Evolutionary conservation across 2,113 vertebrate species (phyloP).

Genomic region (Numenius arquata): DNA sequence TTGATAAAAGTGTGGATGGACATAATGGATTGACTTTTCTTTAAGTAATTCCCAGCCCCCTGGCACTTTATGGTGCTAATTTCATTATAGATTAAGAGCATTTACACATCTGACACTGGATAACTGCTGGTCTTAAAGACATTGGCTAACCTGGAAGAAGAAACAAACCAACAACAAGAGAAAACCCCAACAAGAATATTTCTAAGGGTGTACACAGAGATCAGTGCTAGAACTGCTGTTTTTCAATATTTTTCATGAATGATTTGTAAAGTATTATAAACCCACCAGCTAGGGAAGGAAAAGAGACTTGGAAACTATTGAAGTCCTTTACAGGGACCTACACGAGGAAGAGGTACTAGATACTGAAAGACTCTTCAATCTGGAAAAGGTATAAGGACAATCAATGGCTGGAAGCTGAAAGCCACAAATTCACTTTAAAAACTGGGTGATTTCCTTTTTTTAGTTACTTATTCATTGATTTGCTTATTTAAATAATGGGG

Average conservation of each 20-base stretch:
- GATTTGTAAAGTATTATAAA: neutral
- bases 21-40: neutral
- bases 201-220: neutral
- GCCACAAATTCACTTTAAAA: neutral
- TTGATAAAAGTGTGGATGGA: neutral
- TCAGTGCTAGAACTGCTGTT: neutral
- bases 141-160: neutral
- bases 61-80: neutral
- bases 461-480: neutral
- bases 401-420: neutral
- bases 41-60: neutral
- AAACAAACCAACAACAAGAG: neutral
- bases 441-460: neutral
- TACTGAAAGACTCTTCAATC: neutral
- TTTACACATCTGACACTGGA: neutral
- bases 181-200: neutral
- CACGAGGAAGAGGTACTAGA: neutral
- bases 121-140: neutral
- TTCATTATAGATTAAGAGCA: neutral
- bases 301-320: neutral
- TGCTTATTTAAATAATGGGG: neutral
- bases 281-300: neutral
- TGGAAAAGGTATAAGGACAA: neutral
- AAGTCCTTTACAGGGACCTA: neutral
- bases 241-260: neutral